phyloP scores from a whole-genome alignment of 2,888 invertebrate genomes.

The Acanthacorydalis orientalis region DNA sequence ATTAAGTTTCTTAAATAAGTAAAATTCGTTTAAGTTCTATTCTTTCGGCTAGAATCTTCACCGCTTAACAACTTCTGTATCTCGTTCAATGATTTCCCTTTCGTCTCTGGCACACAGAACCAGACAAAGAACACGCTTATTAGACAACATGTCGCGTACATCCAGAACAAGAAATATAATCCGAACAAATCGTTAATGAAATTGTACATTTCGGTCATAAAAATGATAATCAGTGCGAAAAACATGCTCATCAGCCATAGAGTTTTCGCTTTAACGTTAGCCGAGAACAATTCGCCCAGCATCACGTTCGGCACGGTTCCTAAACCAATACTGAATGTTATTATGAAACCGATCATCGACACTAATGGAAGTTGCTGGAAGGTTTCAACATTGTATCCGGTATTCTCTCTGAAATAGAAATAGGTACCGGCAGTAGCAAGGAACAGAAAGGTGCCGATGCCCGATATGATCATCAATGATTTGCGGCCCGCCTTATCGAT shows the following conservation, averaged over 20 bases:
- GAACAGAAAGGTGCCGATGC: conserved; percentile 24
- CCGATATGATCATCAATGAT: conserved; percentile 40
- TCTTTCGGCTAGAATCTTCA: conserved; percentile 6
- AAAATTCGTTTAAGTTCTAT: too few relatives aligned
- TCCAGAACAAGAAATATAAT: conserved; percentile 46
- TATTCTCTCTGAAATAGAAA: conserved; percentile 2
- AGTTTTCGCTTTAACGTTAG: conserved; percentile 35
- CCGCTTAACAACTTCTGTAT: conserved; percentile 46
- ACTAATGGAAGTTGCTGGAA: conserved; percentile 31
- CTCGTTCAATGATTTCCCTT: conserved; percentile 49
- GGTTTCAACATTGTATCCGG: conserved; percentile 14
- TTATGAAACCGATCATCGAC: conserved; percentile 30
- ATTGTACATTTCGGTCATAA: conserved; percentile 30
- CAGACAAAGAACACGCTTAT: conserved; percentile 41
- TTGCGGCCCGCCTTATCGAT: conserved; percentile 48
- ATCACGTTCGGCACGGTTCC: conserved; percentile 32
- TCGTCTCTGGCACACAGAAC: conserved; percentile 47
- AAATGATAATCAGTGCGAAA: conserved; percentile 28
- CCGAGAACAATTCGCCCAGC: conserved; percentile 35
- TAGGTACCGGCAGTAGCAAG: conserved; percentile 21
- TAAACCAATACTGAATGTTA: conserved; percentile 31
- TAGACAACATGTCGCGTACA: conserved; percentile 40
- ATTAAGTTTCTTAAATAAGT: too few relatives aligned
- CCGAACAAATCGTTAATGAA: conserved; percentile 36
- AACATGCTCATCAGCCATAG: conserved; percentile 34